phyloP scores from a whole-genome alignment of 2,888 invertebrate genomes.

The Ethmia dodecea region DNA sequence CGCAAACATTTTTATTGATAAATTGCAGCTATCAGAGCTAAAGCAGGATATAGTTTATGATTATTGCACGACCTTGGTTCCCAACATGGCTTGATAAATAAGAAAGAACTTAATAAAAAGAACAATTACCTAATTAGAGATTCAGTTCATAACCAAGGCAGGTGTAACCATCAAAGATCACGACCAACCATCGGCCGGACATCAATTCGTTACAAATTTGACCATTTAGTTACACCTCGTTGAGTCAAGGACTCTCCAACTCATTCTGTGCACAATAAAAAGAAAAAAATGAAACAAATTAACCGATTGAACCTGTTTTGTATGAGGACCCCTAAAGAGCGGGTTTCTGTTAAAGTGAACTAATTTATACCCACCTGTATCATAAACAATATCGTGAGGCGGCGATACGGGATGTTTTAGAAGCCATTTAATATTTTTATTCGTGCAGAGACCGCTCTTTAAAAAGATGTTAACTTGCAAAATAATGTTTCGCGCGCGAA shows the following conservation, averaged over 20 bases:
- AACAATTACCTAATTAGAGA: conserved; percentile 67
- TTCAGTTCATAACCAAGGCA: conserved; percentile 55
- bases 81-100: conserved; percentile 16
- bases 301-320: conserved; percentile 69
- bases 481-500: conserved; percentile 41
- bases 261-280: conserved; percentile 63
- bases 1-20: too few relatives aligned
- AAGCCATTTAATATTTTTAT: conserved; percentile 46
- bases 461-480: conserved; percentile 47
- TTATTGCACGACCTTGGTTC: conserved; percentile 12
- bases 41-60: conserved; percentile 4
- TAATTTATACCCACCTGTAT: conserved; percentile 70
- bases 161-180: conserved; percentile 61
- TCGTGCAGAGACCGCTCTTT: conserved; percentile 24
- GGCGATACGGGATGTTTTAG: conserved; percentile 40
- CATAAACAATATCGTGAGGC: conserved; percentile 62
- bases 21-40: background rate
- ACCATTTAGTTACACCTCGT: conserved; percentile 75
- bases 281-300: conserved; percentile 62
- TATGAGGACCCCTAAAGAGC: conserved; percentile 68
- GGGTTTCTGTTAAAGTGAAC: conserved; percentile 64
- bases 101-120: conserved; percentile 34
- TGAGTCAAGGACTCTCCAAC: conserved; percentile 70
- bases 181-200: conserved; percentile 52
- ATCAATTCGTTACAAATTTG: conserved; percentile 73